Evolutionary conservation across 1,140 invertebrate species (phyloP).

Genomic region (Panagrolaimus sp.): DNA sequence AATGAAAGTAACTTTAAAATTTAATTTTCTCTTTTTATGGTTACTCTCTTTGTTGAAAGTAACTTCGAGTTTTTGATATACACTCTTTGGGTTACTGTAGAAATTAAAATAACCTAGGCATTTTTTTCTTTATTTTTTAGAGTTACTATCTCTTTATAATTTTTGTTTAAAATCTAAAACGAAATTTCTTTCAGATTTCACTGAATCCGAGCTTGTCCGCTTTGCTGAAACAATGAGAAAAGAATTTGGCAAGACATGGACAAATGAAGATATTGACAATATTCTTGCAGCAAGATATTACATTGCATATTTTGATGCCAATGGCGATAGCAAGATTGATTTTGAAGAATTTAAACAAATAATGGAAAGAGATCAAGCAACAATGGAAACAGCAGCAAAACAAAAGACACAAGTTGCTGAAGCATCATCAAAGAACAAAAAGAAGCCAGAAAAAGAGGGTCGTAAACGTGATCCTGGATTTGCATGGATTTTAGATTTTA

Average conservation of each 20-base stretch:
- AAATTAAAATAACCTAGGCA: too few relatives aligned
- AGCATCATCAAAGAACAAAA: conserved; percentile 4
- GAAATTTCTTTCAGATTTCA: too few relatives aligned
- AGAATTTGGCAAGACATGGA: conserved; percentile 55
- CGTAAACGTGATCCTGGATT: conserved; percentile 51
- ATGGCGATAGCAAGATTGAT: conserved; percentile 41
- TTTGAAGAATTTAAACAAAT: conserved; percentile 39
- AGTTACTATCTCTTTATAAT: too few relatives aligned
- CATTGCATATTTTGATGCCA: conserved; percentile 54
- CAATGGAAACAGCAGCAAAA: conserved; percentile 32
- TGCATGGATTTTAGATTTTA: conserved; percentile 56
- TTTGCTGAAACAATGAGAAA: conserved; percentile 46
- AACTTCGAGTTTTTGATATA: too few relatives aligned
- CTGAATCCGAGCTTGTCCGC: conserved; percentile 39
- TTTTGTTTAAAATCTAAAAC: too few relatives aligned
- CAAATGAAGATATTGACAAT: conserved; percentile 55
- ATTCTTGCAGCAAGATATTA: conserved; percentile 51
- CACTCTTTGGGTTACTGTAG: too few relatives aligned
- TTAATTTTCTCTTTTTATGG: too few relatives aligned
- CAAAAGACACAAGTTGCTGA: neutral
- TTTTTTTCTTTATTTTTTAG: too few relatives aligned
- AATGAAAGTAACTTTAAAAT: too few relatives aligned
- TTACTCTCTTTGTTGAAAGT: too few relatives aligned
- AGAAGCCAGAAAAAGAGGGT: conserved; percentile 19
- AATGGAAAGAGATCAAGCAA: conserved; percentile 43